phyloP scores from a whole-genome alignment of 2,888 invertebrate genomes.

The Ochropacha duplaris region DNA sequence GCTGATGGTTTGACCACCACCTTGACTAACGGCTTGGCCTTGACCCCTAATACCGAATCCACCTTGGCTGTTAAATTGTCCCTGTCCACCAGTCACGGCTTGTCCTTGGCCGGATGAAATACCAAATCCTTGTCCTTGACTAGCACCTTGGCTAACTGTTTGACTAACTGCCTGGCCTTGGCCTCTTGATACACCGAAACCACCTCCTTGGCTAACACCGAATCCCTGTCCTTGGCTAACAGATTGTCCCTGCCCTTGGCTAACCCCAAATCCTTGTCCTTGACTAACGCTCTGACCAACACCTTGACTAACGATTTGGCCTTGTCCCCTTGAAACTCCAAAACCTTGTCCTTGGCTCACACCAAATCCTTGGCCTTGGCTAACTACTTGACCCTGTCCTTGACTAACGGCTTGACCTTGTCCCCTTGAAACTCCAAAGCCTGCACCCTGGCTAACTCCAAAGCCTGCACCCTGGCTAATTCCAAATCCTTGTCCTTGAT shows the following conservation, averaged over 20 bases:
- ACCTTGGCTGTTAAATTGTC: constrained; percentile 26
- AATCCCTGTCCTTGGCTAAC: constrained; percentile 26
- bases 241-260: constrained; percentile 22
- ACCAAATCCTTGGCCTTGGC: constrained; percentile 17
- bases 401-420: constrained; percentile 17
- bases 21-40: constrained; percentile 29
- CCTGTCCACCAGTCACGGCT: constrained; percentile 11
- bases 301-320: constrained; percentile 24
- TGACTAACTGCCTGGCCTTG: constrained; percentile 26
- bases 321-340: constrained; percentile 16
- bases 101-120: constrained; percentile 18
- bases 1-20: constrained; percentile 12
- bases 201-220: constrained; percentile 11
- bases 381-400: constrained; percentile 13
- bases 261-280: constrained; percentile 26
- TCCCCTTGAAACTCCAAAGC: constrained; percentile 14
- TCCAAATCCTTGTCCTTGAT: constrained; percentile 26
- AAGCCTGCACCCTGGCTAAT: constrained; percentile 24
- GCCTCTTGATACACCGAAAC: constrained; percentile 9
- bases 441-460: constrained; percentile 4
- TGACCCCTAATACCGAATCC: constrained; percentile 10
- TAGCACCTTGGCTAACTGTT: constrained; percentile 10
- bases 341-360: constrained; percentile 18
- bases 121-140: constrained; percentile 24
- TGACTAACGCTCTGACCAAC: constrained; percentile 7